Conservation (phyloP, 1,140 invertebrate genomes). For the Lethrus apterus region DNA sequence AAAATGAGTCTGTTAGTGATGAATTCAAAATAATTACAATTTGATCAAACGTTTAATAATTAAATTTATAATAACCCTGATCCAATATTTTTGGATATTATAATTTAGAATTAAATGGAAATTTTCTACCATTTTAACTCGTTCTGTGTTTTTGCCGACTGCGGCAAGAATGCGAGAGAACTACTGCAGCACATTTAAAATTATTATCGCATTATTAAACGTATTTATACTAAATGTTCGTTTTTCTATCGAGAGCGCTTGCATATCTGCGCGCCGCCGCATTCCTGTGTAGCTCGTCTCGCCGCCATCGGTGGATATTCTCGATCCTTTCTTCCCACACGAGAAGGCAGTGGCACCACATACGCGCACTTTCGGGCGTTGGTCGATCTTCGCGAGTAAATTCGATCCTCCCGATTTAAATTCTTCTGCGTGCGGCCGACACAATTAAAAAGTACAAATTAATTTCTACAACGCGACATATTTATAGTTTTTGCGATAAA, state of each 20-base stretch:
- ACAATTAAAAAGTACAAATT: conserved; percentile 24
- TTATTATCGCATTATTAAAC: conserved; percentile 15
- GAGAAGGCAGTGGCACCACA: too few relatives aligned
- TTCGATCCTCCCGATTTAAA: conserved; percentile 5
- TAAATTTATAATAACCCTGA: too few relatives aligned
- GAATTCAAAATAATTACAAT: too few relatives aligned
- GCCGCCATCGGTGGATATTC: not conserved
- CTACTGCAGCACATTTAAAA: conserved; percentile 12
- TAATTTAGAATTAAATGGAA: too few relatives aligned
- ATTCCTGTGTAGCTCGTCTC: conserved; percentile 7
- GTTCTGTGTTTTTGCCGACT: too few relatives aligned
- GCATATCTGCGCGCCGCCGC: conserved; percentile 11
- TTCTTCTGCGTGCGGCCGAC: conserved; percentile 17
- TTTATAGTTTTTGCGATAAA: conserved; percentile 10
- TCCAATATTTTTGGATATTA: too few relatives aligned
- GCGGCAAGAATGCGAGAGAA: conserved; percentile 12
- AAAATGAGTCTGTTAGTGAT: too few relatives aligned
- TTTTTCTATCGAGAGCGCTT: conserved; percentile 10
- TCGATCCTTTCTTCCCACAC: conserved; percentile 8
- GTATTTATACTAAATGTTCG: conserved; percentile 17
- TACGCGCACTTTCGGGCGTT: too few relatives aligned
- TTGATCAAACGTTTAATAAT: too few relatives aligned
- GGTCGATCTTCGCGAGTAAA: too few relatives aligned
- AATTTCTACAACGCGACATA: conserved; percentile 16
- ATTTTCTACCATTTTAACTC: too few relatives aligned